Base-by-base conservation (phyloP, 2,797 vertebrate species). In the Acropternis orthonyx region DNA sequence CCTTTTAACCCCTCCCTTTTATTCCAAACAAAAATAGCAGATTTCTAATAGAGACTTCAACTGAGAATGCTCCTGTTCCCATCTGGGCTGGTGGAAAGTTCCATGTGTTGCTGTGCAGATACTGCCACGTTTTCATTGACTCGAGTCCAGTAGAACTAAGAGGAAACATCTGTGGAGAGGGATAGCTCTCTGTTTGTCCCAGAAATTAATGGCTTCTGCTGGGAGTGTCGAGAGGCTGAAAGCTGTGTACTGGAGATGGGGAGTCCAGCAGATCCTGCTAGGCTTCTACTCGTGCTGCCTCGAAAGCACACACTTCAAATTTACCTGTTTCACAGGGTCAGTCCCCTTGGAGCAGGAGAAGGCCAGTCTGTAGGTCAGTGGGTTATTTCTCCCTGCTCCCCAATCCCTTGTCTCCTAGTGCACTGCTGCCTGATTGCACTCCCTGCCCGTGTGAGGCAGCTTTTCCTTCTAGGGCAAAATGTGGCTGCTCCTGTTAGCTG, bases 121-220 rank as follows among this genome's bases (percentile, higher is more conserved):
- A 92, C 51, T 98, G 98, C 98, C 98, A 98, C 98, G 98, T 98
- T 98, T 98, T 97, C 94, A 79, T 96, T 55, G 95, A 96, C 92
- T 96, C 55, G 1, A 84, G 76, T 97, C 91, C 96, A 97, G 95
- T 67, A 58, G 66, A 92, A n/a, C 94, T 98, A 97, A 98, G 92
- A 97, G 94, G 96, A 95, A 97, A 97, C 98, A 98, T 98, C 98
- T 98, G 98, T 69, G 85, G 96, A 87, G 88, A 87, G 92, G 98
- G 97, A 96, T 89, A 96, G 93, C 51, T 95, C 88, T 72, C 41
- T 82, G 81, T 95, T 96, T 96, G 90, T 96, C 95, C 95, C 92
- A 96, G 90, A 98, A 85, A 51, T 46, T 97, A 97, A 98, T 95
- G 93, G 88, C 89, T 95, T 92, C 91, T 96, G 67, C 92, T 95